Conservation (phyloP, 1,140 invertebrate species). For the Lordiphosa clarofinis region DNA sequence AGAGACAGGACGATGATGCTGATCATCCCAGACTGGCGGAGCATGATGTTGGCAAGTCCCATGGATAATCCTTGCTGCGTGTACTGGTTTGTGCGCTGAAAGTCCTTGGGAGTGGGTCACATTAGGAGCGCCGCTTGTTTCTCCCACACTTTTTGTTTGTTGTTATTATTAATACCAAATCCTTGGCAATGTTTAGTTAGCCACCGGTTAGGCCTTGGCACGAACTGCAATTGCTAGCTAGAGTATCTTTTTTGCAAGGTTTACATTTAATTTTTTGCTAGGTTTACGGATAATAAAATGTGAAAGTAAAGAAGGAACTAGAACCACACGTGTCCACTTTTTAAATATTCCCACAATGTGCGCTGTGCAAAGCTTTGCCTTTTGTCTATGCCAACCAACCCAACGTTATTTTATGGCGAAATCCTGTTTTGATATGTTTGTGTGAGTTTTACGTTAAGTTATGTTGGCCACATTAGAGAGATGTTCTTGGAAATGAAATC, state of each 20-base stretch:
- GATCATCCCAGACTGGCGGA: conserved; percentile 7
- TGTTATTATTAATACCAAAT: background rate
- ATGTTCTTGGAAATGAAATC: background rate
- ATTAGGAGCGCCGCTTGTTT: conserved; percentile 18
- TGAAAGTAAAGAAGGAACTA: conserved; percentile 4
- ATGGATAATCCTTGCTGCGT: conserved; percentile 63
- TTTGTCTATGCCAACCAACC: conserved; percentile 7
- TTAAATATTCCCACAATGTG: conserved; percentile 64
- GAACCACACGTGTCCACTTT: conserved; percentile 42
- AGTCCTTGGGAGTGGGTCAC: conserved; percentile 65
- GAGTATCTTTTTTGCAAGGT: conserved; percentile 5
- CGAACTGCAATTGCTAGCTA: conserved; percentile 3
- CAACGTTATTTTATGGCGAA: conserved; percentile 54
- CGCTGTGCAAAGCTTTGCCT: conserved; percentile 12
- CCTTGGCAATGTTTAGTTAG: conserved; percentile 4
- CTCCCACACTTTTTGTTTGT: conserved; percentile 2
- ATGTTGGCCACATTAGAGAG: conserved; percentile 50
- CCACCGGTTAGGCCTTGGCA: conserved; percentile 1
- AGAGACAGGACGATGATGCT: conserved; percentile 22
- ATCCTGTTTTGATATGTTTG: conserved; percentile 67
- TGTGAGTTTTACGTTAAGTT: conserved; percentile 48
- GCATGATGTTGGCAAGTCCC: conserved; percentile 45
- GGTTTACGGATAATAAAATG: conserved; percentile 6
- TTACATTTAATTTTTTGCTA: conserved; percentile 5
- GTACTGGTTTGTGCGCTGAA: conserved; percentile 23